Base-by-base conservation (phyloP, 2,888 invertebrate species). In the Fragum sueziense region DNA sequence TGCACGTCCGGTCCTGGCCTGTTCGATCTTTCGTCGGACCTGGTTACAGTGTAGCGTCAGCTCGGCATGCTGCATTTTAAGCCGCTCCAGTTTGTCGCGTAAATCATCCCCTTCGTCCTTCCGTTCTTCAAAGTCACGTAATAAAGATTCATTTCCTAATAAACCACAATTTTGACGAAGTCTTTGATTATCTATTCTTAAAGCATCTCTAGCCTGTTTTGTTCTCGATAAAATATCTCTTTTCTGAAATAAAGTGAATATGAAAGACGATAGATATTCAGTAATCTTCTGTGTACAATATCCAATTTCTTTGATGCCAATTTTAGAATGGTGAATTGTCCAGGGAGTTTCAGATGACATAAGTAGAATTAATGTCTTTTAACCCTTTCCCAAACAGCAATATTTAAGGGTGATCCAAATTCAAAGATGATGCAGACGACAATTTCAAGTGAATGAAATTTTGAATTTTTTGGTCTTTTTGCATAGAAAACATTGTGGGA, bases 51-150 rank as follows among this genome's bases (percentile, higher is more conserved):
- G 89, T 11, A 93, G 79, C 11, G 92, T 92, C 57, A 93, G 84
- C 75, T 93, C 92, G 0, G 92, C 91, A 85, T 93, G 93, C 62
- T 85, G 85, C 88, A 90, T 89, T 85, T 91, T 91, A 11, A 93
- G 84, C 20, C 82, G 74, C 67, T 92, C 91, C 65, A 93, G 85
- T 85, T 90, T 89, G 27, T 88, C 77, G 68, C 86, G 84, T 65
- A 91, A 86, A 57, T 89, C 89, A 51, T 88, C 90, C 22, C 87
- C 87, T 74, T 92, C 90, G 57, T 93, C 92, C 68, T 93, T 91
- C 74, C 93, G 84, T 78, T 93, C 91, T 87, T 95, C 94, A 92
- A 94, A 94, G 86, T 95, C 94, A 68, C 92, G 85, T 27, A 95
- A 86, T 65, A 95, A 88, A 17, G 93, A 92, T 72, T 93, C 93